Base-by-base conservation (phyloP, 2,888 invertebrate genomes). In the Perithous albicinctus region DNA sequence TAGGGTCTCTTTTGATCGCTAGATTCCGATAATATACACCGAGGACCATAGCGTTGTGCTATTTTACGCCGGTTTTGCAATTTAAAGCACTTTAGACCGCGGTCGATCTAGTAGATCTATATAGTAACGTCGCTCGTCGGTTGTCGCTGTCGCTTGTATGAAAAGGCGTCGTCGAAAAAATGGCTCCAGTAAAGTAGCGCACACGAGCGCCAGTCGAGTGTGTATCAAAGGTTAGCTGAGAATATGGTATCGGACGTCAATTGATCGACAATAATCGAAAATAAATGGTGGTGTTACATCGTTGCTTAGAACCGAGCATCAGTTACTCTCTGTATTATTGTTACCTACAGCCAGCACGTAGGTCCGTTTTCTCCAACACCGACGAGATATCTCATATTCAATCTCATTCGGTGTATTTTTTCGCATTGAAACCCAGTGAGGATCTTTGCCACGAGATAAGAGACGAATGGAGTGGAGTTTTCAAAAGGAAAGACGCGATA, bases 401-500 rank as follows among this genome's bases (percentile, higher is more conserved):
- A n/a, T n/a, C n/a, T n/a, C 26, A 26, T 29, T 10, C 48, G 35
- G 32, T 32, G 29, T 32, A 20, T 51, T 32, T 70, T 12, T 29
- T 59, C 35, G 18, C 32, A 23, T 46, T 32, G 46, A 61, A 12
- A 32, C 5, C 59, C 20, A 12, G 18, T 26, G 74, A 64, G 54
- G 54, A 43, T 8, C 43, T 56, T 70, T 32, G 67, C 35, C 54
- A 67, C 35, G 18, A 32, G 43, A 63, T 18, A 41, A 63, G 29
- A 66, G 38, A 78, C 78, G 63, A 70, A 80, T 69, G 80, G 69
- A 70, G 75, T 75, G 54, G 77, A 81, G 43, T 67, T 67, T 73
- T 29, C 73, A 15, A 46, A 51, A 48, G 38, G 46, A 70, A 64
- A 66, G 76, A 76, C 72, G 70, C 70, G 76, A 76, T 51, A 59